A percentile compares a stretch with the other conserved stretches of the same genome.
These are phyloP conservation scores for Apodemus speciosus DNA, from an alignment of 2,113 vertebrate genomes.

Conservation along the genomic window DNA sequence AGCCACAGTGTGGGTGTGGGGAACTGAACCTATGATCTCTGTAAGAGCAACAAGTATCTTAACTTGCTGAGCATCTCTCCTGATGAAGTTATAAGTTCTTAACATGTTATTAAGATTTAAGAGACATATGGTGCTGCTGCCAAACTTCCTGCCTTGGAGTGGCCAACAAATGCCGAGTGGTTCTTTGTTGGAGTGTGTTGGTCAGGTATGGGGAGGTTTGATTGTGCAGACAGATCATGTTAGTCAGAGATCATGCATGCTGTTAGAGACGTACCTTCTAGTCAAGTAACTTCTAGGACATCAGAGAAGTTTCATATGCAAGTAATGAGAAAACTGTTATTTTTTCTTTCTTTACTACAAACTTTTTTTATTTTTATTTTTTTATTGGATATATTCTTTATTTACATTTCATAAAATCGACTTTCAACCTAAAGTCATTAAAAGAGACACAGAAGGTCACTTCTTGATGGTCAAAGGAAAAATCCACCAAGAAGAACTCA, in stretches of 20 bases:
- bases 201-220: background rate
- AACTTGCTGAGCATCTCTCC: background rate
- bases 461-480: no score
- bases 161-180: background rate
- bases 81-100: background rate
- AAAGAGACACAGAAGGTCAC: no score
- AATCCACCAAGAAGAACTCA: no score
- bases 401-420: no score
- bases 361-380: background rate
- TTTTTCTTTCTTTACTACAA: constrained; percentile 45
- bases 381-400: no score
- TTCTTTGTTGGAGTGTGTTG: background rate
- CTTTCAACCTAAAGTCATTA: no score
- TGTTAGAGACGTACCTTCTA: background rate
- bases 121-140: background rate
- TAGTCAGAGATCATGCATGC: background rate
- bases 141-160: background rate
- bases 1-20: background rate
- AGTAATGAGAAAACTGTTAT: background rate
- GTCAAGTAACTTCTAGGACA: constrained; percentile 23
- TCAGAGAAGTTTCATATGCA: background rate
- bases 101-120: constrained; percentile 21
- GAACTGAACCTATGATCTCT: background rate
- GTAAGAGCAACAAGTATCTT: background rate
- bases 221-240: background rate